Conservation (phyloP, 2,888 invertebrate genomes). For the Leptinotarsa haldemani region DNA sequence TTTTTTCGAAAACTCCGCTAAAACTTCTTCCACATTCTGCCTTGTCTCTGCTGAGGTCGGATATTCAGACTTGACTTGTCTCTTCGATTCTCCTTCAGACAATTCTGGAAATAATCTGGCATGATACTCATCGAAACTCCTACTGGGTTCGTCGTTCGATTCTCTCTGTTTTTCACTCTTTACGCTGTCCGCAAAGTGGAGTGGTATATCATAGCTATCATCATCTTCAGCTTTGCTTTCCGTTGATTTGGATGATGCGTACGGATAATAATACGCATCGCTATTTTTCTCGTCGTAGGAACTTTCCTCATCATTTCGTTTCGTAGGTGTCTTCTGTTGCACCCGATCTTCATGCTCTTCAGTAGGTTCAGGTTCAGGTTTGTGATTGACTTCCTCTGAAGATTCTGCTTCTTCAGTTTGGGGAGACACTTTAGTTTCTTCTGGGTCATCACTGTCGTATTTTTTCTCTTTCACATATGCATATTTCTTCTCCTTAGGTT, state of each 20-base stretch:
- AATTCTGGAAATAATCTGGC: constrained; percentile 65
- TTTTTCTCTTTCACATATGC: constrained; percentile 75
- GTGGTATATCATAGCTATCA: constrained; percentile 55
- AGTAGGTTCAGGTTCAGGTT: constrained; percentile 39
- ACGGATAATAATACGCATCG: constrained; percentile 17
- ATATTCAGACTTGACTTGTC: constrained; percentile 50
- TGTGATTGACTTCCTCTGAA: constrained; percentile 14
- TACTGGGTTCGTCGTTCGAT: constrained; percentile 63
- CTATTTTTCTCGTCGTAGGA: constrained; percentile 26
- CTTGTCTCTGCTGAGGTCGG: constrained; percentile 69
- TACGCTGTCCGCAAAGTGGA: constrained; percentile 55
- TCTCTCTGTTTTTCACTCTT: constrained; percentile 42
- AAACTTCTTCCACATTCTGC: constrained; percentile 76
- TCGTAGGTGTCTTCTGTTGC: constrained; percentile 38
- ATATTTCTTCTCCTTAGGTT: constrained; percentile 78
- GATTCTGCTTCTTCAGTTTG: constrained; percentile 31
- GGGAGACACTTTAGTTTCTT: constrained; percentile 59
- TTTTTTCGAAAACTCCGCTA: constrained; percentile 79
- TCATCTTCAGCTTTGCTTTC: constrained; percentile 36
- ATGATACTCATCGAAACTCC: constrained; percentile 68
- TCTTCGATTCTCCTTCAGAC: constrained; percentile 57
- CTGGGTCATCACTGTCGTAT: constrained; percentile 71
- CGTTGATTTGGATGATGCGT: constrained; percentile 21
- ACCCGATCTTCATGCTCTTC: constrained; percentile 45
- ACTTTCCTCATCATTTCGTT: constrained; percentile 36